Base-by-base conservation (phyloP, 2,888 invertebrate species). In the Drosophila acutilabella region DNA sequence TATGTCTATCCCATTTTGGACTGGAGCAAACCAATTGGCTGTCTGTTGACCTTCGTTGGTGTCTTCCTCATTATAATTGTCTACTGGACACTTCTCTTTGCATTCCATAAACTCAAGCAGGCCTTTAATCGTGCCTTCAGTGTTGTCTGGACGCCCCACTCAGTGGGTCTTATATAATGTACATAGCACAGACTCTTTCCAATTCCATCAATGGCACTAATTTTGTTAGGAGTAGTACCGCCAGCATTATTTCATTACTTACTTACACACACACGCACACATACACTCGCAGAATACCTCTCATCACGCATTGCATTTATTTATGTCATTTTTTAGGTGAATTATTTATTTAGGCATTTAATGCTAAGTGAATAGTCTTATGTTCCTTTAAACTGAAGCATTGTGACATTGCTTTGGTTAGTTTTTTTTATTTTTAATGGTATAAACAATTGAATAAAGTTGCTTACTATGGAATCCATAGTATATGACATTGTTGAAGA, bases 1-100 rank as follows among this genome's bases (percentile, higher is more conserved):
- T 95, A 94, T 71, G 96, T 97, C 66, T 97, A 97, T 91, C 94
- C 95, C 36, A 94, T 96, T 2, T 92, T 97, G 60, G 94, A 97
- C 91, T 97, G 97, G 97, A 93, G 94, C 64, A 94, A 94, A 72
- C 96, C 96, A 2, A 93, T 93, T 33, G 91, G 86, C 30, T 91
- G 92, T n/a, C 64, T 90, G 60, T 64, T 72, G 14, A 92, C 92
- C 18, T 91, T 92, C 47, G 77, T 77, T 54, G 91, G 91, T 18
- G 89, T 91, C n/a, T 86, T 92, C 30, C 3, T 83, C 10, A 78
- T 92, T 13, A 91, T 91, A 51, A 62, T 90, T 14, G 81, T 90
- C 60, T 90, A 86, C 53, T 81, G 90, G 68, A 44, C 89, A 13
- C 52, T 92, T 18, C 84, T 92, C 45, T 92, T 91, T 64, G 66